Conservation (phyloP, 2,888 invertebrate genomes). For the Pomacea canaliculata region DNA sequence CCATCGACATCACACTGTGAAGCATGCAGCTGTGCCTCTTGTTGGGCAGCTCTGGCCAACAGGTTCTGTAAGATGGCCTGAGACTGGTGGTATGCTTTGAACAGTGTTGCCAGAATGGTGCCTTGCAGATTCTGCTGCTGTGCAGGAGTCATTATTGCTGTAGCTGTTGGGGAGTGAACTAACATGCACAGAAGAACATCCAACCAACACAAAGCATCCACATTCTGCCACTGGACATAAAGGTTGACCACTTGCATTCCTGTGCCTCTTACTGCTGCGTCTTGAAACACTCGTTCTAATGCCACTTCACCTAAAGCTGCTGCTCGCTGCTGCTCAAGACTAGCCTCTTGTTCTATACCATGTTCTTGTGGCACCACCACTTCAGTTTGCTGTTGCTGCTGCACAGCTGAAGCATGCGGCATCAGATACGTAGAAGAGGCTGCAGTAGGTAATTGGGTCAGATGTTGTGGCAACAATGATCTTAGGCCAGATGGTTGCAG, state of each 20-base stretch:
- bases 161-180: constrained; percentile 52
- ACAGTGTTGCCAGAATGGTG: constrained; percentile 48
- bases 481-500: neutral
- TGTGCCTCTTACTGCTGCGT: constrained; percentile 4
- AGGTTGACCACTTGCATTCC: constrained; percentile 30
- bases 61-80: constrained; percentile 38
- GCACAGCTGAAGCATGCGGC: no score
- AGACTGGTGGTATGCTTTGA: constrained; percentile 56
- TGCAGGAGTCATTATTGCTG: constrained; percentile 33
- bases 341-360: neutral
- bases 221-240: constrained; percentile 65
- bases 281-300: constrained; percentile 10
- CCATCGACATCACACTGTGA: neutral
- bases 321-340: neutral
- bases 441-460: neutral
- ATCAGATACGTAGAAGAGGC: neutral
- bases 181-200: constrained; percentile 62
- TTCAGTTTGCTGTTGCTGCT: constrained; percentile 3
- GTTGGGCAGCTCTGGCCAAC: constrained; percentile 26
- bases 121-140: constrained; percentile 32
- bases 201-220: constrained; percentile 67
- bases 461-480: neutral
- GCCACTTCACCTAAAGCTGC: neutral
- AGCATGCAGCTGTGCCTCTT: constrained; percentile 23
- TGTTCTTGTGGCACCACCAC: neutral